Evolutionary conservation across 2,113 vertebrate genomes (phyloP).

Genomic region (Struthio camelus): DNA sequence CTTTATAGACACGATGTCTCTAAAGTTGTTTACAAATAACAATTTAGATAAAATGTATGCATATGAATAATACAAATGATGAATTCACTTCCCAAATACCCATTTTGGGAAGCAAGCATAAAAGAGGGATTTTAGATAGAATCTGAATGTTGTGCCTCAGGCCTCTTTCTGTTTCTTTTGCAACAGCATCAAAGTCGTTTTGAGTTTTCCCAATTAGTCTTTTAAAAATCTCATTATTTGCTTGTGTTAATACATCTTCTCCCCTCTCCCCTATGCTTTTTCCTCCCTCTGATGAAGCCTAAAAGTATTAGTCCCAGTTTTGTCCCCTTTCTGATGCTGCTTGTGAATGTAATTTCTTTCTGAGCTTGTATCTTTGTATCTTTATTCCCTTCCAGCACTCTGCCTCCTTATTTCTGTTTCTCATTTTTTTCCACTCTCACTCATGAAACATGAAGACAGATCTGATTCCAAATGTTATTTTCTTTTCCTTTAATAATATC

Average conservation of each 20-base stretch:
- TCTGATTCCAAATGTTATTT: not conserved
- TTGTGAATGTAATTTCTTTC: constrained; percentile 3
- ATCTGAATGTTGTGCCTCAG: not conserved
- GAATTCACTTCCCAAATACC: not conserved
- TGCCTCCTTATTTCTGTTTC: not conserved
- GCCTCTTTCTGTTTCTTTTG: not conserved
- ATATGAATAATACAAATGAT: not conserved
- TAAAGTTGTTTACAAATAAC: not conserved
- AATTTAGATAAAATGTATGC: not conserved
- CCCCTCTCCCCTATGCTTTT: not conserved
- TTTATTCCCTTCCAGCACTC: not conserved
- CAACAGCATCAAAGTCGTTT: not conserved
- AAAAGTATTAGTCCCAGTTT: not conserved
- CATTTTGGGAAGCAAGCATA: not conserved
- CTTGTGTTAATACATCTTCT: not conserved
- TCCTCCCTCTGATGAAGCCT: not conserved
- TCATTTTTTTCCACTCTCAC: not conserved
- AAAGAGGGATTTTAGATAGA: not conserved
- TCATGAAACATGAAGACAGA: not conserved
- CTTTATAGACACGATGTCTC: not conserved
- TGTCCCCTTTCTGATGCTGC: not conserved
- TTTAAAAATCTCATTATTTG: not conserved
- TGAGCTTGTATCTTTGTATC: not conserved
- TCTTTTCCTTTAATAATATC: not conserved
- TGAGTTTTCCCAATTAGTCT: not conserved